These are phyloP conservation scores for Otus sunia DNA, from an alignment of 2,113 vertebrate genomes.

Conservation along the genomic window DNA sequence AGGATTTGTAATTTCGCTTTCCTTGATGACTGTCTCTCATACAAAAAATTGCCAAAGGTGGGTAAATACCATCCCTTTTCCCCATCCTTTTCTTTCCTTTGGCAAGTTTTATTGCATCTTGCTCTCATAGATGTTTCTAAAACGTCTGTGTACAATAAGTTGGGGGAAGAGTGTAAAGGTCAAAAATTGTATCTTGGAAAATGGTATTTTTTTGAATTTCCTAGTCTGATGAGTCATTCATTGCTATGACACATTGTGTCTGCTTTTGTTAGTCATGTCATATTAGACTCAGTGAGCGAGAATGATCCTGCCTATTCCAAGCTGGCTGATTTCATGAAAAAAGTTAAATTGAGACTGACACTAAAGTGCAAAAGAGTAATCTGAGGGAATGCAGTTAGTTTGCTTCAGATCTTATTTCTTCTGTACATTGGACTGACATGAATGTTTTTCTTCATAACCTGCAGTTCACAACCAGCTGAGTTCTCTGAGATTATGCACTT, in stretches of 20 bases:
- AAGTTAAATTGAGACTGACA: conserved; percentile 61
- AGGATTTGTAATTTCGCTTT: background rate
- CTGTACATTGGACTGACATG: conserved; percentile 18
- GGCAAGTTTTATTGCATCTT: background rate
- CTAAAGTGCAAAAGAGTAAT: conserved; percentile 62
- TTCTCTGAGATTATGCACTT: conserved; percentile 48
- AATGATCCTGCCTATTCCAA: conserved; percentile 46
- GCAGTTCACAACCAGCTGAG: conserved; percentile 39
- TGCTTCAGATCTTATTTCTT: conserved; percentile 62
- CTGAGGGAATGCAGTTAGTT: conserved; percentile 57
- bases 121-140: background rate
- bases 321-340: conserved; percentile 5
- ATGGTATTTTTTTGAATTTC: conserved; percentile 7
- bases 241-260: conserved; percentile 62
- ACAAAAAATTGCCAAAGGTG: background rate
- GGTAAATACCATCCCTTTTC: background rate
- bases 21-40: background rate
- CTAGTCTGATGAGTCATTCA: conserved; percentile 62
- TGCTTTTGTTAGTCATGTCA: conserved; percentile 69
- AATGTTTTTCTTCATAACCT: conserved; percentile 59
- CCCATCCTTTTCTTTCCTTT: background rate
- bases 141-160: background rate
- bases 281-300: conserved; percentile 43
- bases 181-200: background rate
- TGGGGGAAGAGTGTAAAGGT: conserved; percentile 39